Conservation (phyloP, 2,113 vertebrate genomes). For the Prionailurus bengalensis region DNA sequence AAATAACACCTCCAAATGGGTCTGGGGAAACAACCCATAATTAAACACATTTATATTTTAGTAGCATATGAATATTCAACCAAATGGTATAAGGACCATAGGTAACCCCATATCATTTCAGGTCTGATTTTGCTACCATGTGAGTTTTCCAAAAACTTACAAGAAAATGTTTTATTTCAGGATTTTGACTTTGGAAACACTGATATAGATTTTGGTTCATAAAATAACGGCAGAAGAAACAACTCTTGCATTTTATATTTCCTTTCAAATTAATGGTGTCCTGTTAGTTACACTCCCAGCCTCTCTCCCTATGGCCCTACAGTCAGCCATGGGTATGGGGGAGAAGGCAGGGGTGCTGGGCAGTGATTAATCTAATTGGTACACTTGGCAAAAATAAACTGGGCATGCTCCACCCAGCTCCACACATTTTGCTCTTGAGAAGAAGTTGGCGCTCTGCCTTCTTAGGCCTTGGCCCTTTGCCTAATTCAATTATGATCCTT, state of each 20-base stretch:
- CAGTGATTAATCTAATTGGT: background rate
- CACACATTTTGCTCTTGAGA: background rate
- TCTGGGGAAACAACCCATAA: background rate
- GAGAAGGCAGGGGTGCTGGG: too few relatives aligned
- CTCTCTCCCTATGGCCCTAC: background rate
- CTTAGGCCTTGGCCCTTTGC: background rate
- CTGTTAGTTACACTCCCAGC: background rate
- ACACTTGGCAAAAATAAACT: background rate
- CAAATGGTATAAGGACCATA: background rate
- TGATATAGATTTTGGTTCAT: background rate
- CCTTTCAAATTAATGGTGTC: background rate
- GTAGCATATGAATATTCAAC: background rate
- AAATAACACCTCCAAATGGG: background rate
- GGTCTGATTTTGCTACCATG: background rate
- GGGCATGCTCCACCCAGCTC: background rate
- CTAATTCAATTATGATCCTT: background rate
- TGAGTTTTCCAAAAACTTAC: background rate
- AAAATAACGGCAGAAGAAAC: background rate
- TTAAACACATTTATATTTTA: slow-evolving; percentile 20
- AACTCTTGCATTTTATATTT: background rate
- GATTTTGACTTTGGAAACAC: background rate
- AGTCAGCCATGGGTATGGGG: background rate
- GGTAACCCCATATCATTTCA: background rate
- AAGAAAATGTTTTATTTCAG: background rate
- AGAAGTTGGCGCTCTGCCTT: background rate